Evolutionary conservation across 1,140 invertebrate genomes (phyloP), one percentile per base, ranked within the genome.

Genomic region (Cataglyphis hispanica): DNA sequence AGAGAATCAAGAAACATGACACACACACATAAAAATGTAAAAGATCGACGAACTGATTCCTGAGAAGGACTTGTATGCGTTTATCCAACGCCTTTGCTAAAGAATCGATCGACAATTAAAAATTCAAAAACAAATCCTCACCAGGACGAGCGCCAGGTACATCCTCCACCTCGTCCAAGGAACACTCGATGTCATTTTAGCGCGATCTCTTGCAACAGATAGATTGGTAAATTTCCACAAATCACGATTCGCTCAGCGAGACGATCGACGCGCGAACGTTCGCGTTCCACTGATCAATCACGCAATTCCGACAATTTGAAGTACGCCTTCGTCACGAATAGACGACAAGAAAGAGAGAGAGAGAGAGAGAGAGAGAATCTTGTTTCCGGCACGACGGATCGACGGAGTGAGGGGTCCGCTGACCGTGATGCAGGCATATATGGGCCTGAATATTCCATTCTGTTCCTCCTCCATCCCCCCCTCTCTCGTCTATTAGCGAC

Each of bases 71-170:
- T 37, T 37, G 37, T 8, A 31, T 31, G 37, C 37, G 37, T 37
- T 37, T 37, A 31, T 31, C 31, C 31, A 31, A 31, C 0, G 31
- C 31, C 31, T 31, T 31, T 31, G 2, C 40, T 43, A 43, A 11
- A 43, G 10, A 2, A 50, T 46, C 43, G 4, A 50, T 46, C 43
- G 43, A 5, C 4, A 50, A 13, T 19, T 50, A 1, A 4, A 50
- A 50, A 5, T 50, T 50, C 43, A 3, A 46, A 43, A 50, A 50
- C 16, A 16, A 19, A 50, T 31, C 1, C 78, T 81, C 7, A 81
- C 78, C 78, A 81, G 19, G 22, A 81, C 22, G 31, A 81, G 25
- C 19, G 37, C 66, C 34, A 72, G 34, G n/a, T 16, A 60, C 31
- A 19, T 19, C 27, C 13, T 31, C 78, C 78, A 43, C 5, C n/a